phyloP scores from a whole-genome alignment of 2,113 vertebrate genomes.

The Microcebus jonahi region DNA sequence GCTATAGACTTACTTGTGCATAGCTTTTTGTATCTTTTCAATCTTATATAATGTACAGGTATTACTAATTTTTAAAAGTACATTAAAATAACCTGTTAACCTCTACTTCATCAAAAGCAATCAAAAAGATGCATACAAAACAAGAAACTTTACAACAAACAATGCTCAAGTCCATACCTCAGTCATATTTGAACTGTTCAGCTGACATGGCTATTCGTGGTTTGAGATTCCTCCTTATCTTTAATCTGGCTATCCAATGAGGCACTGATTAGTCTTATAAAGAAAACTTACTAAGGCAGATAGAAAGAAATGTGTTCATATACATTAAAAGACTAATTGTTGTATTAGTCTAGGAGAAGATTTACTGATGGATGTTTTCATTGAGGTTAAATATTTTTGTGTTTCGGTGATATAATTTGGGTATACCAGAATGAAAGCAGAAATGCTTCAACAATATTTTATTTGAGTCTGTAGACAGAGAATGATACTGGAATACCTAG shows the following conservation, averaged over 20 bases:
- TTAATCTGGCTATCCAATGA: constrained; percentile 18
- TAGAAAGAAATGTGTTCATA: constrained; percentile 1
- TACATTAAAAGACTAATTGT: neutral
- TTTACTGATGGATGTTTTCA: constrained; percentile 24
- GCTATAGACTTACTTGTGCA: neutral
- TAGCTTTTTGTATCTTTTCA: neutral
- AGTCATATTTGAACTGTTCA: neutral
- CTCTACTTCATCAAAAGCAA: constrained; percentile 8
- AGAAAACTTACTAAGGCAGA: constrained; percentile 7
- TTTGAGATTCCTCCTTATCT: constrained; percentile 5
- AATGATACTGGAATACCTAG: neutral
- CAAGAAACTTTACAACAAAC: neutral
- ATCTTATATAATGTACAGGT: neutral
- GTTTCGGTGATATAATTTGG: neutral
- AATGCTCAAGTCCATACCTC: neutral
- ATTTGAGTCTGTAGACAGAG: neutral
- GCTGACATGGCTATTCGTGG: constrained; percentile 20
- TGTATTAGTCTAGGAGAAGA: constrained; percentile 15
- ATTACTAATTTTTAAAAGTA: neutral
- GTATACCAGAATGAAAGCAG: neutral
- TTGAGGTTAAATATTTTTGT: constrained; percentile 8
- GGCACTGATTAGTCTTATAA: neutral
- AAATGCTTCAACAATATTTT: constrained; percentile 19
- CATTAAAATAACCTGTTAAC: constrained; percentile 33
- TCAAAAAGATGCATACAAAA: neutral